These are phyloP conservation scores for Brienomyrus longianalis DNA, from an alignment of 2,113 vertebrate species.

Conservation along the genomic window DNA sequence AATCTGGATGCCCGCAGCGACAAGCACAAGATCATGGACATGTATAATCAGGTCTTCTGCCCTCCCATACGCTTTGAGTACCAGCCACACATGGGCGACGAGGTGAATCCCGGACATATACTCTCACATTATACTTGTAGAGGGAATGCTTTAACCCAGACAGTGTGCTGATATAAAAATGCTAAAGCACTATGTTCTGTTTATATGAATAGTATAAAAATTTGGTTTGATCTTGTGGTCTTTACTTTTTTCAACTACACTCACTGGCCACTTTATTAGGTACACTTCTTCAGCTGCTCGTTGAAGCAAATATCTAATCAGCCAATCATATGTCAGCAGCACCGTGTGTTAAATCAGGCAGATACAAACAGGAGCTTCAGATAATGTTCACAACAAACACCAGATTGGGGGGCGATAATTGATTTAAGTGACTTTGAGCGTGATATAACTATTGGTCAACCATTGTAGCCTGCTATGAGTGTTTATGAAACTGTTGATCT, in stretches of 20 bases:
- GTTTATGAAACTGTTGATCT: not conserved
- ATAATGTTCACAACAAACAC: not conserved
- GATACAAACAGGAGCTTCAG: not conserved
- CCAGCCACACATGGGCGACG: slow-evolving; percentile 77
- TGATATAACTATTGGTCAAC: not conserved
- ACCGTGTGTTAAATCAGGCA: not conserved
- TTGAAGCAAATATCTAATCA: not conserved
- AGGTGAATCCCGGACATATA: slow-evolving; percentile 46
- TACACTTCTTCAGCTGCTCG: not conserved
- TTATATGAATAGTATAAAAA: not conserved
- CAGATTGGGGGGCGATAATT: not conserved
- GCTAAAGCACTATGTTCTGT: not conserved
- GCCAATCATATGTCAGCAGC: not conserved
- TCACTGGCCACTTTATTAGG: not conserved
- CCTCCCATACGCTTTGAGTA: slow-evolving; percentile 73
- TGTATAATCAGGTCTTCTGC: slow-evolving; percentile 77
- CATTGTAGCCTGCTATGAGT: not conserved
- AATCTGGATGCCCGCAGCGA: slow-evolving; percentile 69
- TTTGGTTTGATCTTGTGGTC: not conserved
- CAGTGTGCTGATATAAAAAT: not conserved
- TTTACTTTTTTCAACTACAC: not conserved
- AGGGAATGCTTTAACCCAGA: not conserved
- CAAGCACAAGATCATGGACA: slow-evolving; percentile 77
- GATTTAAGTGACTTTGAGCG: not conserved
- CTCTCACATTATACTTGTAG: not conserved